Percentiles rank a stretch among this genome's conserved stretches.
These are phyloP conservation scores for Saguinus imperator DNA, from an alignment of 2,113 vertebrate species.

Conservation along the genomic window DNA sequence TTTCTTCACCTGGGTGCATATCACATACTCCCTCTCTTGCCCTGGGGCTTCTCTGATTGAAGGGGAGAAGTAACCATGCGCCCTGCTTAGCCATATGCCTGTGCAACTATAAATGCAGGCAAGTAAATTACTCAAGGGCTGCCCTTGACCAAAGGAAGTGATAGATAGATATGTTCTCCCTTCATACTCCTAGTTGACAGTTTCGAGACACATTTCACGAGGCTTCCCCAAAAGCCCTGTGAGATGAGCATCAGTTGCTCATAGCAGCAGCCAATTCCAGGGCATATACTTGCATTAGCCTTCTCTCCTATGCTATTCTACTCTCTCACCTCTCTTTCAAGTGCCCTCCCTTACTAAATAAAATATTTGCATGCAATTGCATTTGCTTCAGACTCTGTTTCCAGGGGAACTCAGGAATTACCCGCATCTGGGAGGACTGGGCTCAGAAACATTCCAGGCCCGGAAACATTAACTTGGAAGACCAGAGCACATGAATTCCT, in stretches of 20 bases:
- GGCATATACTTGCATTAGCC: neutral
- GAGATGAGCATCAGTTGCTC: accelerated
- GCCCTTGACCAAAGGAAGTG: neutral
- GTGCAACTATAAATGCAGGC: neutral
- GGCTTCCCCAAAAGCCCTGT: neutral
- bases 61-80: neutral
- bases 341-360: neutral
- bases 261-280: neutral
- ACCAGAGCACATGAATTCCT: constrained; percentile 24
- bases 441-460: neutral
- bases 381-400: constrained; percentile 32
- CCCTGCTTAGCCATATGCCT: too few relatives aligned
- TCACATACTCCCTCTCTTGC: neutral
- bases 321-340: neutral
- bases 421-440: neutral
- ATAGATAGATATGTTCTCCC: neutral
- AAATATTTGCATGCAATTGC: neutral
- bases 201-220: neutral
- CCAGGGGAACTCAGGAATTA: constrained; percentile 54
- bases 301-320: neutral
- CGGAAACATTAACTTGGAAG: constrained; percentile 4
- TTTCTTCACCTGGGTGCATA: neutral
- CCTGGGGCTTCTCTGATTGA: neutral
- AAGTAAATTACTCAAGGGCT: neutral
- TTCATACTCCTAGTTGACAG: neutral